Conservation (phyloP, 2,113 vertebrate species). For the Semicossyphus pulcher region DNA sequence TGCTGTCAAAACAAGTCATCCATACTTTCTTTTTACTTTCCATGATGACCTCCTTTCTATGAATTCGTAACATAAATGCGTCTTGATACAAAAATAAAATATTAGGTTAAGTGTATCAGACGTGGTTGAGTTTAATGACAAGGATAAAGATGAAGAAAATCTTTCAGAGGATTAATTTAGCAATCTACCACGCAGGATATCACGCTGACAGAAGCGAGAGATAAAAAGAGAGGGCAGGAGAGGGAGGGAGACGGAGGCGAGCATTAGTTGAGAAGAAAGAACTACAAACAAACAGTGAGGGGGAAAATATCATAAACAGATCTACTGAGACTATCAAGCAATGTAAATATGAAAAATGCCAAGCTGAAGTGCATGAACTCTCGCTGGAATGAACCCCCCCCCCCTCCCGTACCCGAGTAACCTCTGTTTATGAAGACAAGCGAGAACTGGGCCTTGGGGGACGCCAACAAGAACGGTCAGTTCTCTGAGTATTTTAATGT, state of each 20-base stretch:
- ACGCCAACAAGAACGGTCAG: constrained; percentile 42
- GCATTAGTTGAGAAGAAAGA: constrained; percentile 61
- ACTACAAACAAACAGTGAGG: constrained; percentile 64
- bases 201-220: constrained; percentile 29
- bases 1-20: constrained; percentile 35
- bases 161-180: neutral
- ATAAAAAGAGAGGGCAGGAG: constrained; percentile 26
- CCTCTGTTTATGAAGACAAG: constrained; percentile 64
- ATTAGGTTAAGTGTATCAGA: neutral
- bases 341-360: constrained; percentile 77
- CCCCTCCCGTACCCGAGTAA: constrained; percentile 35
- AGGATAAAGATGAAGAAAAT: neutral
- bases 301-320: constrained; percentile 69
- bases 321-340: constrained; percentile 67
- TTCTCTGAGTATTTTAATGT: constrained; percentile 58
- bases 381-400: constrained; percentile 39
- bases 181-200: constrained; percentile 23
- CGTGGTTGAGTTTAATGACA: neutral
- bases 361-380: constrained; percentile 72
- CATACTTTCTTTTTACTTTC: constrained; percentile 13
- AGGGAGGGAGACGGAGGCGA: constrained; percentile 10
- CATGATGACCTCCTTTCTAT: neutral
- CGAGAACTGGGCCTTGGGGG: constrained; percentile 29
- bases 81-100: neutral
- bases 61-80: constrained; percentile 2